Base-by-base conservation (phyloP, 2,888 invertebrate genomes). In the Cephus runcator region DNA sequence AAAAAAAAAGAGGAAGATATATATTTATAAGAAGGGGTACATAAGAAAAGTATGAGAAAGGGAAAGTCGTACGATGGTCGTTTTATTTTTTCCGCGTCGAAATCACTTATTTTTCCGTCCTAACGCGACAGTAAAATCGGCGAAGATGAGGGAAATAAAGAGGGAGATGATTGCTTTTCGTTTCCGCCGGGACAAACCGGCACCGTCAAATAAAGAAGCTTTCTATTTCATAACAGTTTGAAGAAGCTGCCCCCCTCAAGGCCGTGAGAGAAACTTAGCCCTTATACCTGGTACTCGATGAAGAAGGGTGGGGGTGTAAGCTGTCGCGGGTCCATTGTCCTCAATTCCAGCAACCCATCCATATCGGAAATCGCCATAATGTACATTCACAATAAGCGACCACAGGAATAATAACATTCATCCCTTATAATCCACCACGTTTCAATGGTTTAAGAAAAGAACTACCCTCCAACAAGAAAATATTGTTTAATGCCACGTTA, bases 171-270 rank as follows among this genome's bases (percentile, higher is more conserved):
- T 86, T 85, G 84, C 84, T 82, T 80, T 75, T 79, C 75, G 75
- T 75, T 78, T 78, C 78, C 31, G 33, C 79, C 79, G 80, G 80
- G 77, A 76, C 77, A 75, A 78, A 82, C 81, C 80, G 81, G 56
- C 56, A 56, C 56, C 56, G 56, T 73, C 78, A 81, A 82, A 82
- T 84, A 84, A 83, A 84, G 84, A 84, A 86, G 83, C 84, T 87
- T 85, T 85, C 82, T 85, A 83, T 85, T 83, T 86, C 85, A 81
- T 82, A 84, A 86, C 83, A 84, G 83, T 83, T 85, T 84, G 81
- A 83, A 74, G 12, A 56, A 56, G 56, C 56, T 33, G 3, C 33
- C 4, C 33, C 40, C 2, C 4, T 15, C 15, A 1, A 12, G 40
- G 6, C 15, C 15, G 40, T 15, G 4, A 40, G 2, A 56, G 56